Evolutionary conservation across 2,888 invertebrate genomes (phyloP), one percentile per base, ranked within the genome.

Genomic region (Caenorhabditis afra): DNA sequence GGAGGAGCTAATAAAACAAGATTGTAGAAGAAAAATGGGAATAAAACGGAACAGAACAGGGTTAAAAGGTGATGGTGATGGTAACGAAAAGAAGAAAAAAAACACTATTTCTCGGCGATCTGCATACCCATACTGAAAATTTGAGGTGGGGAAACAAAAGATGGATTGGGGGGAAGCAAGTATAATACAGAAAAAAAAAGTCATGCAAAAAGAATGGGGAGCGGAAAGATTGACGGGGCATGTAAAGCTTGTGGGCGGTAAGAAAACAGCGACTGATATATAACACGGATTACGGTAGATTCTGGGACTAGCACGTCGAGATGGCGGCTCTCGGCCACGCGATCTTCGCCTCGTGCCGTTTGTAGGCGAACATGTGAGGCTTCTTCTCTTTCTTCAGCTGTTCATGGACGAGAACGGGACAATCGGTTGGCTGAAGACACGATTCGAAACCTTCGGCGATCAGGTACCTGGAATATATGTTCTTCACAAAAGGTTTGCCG

Each of bases 321-420:
- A 78, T 73, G 3, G 78, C 78, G 3, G 78, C 61, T 37, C 78
- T 22, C 0, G 97, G 97, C 97, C 97, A 97, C 73, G 96, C 96
- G 86, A 97, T 97, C 92, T 96, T 97, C 35, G 96, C 96, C 90
- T 96, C 97, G 91, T 95, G 95, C 81, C 97, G 93, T 92, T 97
- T 96, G 92, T 95, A 97, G 18, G 96, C 97, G 91, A 97, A 93
- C 91, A 95, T 94, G 91, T 95, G 95, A 90, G 95, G 95, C 90
- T 94, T 94, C 65, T 94, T 94, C 18, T 91, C 90, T 20, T 90
- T 88, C 22, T 70, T 64, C 41, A 92, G 90, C 76, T 92, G 91
- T 86, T 93, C 94, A 91, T 95, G 94, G 47, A 96, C 93, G 90
- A 95, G 94, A 92, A 96, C 95, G 1, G 96, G 96, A 88, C 95